A percentile compares a stretch with the other conserved stretches of the same genome.
phyloP scores from a whole-genome alignment of 2,797 vertebrate genomes.

The Philypnodon macrostomus region DNA sequence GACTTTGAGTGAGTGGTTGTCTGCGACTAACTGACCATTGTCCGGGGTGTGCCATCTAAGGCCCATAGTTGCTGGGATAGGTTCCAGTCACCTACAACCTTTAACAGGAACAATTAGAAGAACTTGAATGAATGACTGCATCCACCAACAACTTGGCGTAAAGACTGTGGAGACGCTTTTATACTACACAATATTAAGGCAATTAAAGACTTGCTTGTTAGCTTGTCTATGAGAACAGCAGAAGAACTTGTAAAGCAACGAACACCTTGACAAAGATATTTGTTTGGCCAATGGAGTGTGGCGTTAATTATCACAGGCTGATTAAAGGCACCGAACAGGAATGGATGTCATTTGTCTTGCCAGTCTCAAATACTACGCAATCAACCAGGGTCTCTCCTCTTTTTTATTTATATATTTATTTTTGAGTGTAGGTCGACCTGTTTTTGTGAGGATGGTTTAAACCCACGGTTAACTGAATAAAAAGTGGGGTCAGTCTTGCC shows the following conservation, averaged over 20 bases:
- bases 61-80: too few relatives aligned
- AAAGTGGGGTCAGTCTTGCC: background rate
- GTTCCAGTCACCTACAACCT: too few relatives aligned
- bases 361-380: conserved; percentile 58
- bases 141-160: conserved; percentile 59
- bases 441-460: background rate
- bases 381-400: conserved; percentile 48
- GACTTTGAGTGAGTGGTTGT: too few relatives aligned
- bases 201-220: conserved; percentile 86
- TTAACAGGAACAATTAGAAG: too few relatives aligned
- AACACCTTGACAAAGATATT: conserved; percentile 85
- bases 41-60: too few relatives aligned
- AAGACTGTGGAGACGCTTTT: conserved; percentile 65
- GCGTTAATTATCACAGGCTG: conserved; percentile 82
- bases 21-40: too few relatives aligned
- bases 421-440: background rate
- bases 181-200: conserved; percentile 79
- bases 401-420: conserved; percentile 10
- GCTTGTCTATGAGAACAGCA: conserved; percentile 79
- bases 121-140: conserved; percentile 74
- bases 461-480: conserved; percentile 3
- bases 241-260: conserved; percentile 78
- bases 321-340: conserved; percentile 76
- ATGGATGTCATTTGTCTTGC: conserved; percentile 81
- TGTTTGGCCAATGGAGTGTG: conserved; percentile 83